Base-by-base conservation (phyloP, 2,113 vertebrate genomes). In the Blennius ocellaris region DNA sequence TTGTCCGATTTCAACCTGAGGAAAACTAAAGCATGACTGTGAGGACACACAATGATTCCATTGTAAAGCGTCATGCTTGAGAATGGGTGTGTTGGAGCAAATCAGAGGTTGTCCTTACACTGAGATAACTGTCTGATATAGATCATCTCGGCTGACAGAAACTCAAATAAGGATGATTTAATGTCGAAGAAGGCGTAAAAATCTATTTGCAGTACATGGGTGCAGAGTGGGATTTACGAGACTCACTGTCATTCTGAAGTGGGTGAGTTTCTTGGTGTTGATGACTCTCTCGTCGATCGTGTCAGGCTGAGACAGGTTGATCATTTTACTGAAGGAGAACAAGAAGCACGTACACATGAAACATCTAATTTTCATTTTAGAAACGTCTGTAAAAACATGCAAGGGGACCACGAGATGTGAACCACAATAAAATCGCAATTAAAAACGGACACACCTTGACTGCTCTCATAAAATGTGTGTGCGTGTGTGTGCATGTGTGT, bases 281-380 rank as follows among this genome's bases (percentile, higher is more conserved):
- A 99, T 96, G 81, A 97, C 97, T 80, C 98, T 93, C 89, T 99
- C 97, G 73, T 99, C 98, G 76, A 99, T 98, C 7, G 97, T 99
- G 70, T 99, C 96, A 17, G 96, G 94, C 83, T 98, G 95, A 39
- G 98, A 98, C 72, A 95, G 93, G 90, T 99, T 99, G 85, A 99
- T 95, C 97, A 99, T 97, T 94, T 99, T 99, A 91, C 98, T 99
- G 92, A 73, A 84, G 91, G 81, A 91, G 21, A 30, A 15, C 5
- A 56, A 30, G 4, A 5, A 11, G 36, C 0, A 37, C 41, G 47
- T 15, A 37, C 0, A 5, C 0, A 8, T 15, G 1, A 12, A 37
- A 15, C 16, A 11, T 7, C 2, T 5, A 39, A 15, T 7, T 61
- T 1, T 48, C 1, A 45, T 14, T 30, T 11, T n/a, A 17, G n/a